Evolutionary conservation across 2,113 vertebrate genomes (phyloP), one percentile per base, ranked within the genome.

Genomic region (Empidonax traillii): DNA sequence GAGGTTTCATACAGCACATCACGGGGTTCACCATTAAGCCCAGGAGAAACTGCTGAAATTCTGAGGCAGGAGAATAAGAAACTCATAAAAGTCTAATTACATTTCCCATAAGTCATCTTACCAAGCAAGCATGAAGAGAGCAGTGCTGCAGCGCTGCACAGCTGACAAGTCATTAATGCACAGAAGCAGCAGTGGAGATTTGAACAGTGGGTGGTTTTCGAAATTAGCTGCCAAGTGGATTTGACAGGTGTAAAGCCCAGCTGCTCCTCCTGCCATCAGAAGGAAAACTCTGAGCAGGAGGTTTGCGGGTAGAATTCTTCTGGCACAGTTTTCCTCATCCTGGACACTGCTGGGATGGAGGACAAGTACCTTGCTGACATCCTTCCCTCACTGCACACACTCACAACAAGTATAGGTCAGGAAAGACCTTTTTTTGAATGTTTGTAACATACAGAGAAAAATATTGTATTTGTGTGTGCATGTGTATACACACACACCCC

Each of bases 191-290:
- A 94, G 88, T 89, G 72, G 88, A 93, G 85, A 92, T 88, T 80
- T 86, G 66, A 94, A 92, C 94, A 94, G 88, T 74, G 83, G 86
- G 88, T 81, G 83, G 88, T 80, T 96, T 90, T 95, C 1, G 0
- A 90, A 95, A 94, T 94, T 43, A 97, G 76, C 89, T 90, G 90
- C 94, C 89, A 93, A 97, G 87, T 28, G 52, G 75, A 93, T 96
- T 58, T 88, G 94, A 92, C 86, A 93, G 88, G 90, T 93, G 76
- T 90, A 71, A 90, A 92, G 73, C 83, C 90, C 96, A 95, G 96
- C 95, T 95, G 95, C 90, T 95, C 72, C 85, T 85, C 86, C 72
- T 0, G 0, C 85, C 80, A 85, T 3, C 67, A 61, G n/a, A 73
- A 83, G 46, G 66, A 56, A 72, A 93, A 90, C 56, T 53, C 46